Percentiles rank a stretch among this genome's conserved stretches.
Evolutionary conservation across 2,888 invertebrate genomes (phyloP).

Genomic region (Steinernema carpocapsae): DNA sequence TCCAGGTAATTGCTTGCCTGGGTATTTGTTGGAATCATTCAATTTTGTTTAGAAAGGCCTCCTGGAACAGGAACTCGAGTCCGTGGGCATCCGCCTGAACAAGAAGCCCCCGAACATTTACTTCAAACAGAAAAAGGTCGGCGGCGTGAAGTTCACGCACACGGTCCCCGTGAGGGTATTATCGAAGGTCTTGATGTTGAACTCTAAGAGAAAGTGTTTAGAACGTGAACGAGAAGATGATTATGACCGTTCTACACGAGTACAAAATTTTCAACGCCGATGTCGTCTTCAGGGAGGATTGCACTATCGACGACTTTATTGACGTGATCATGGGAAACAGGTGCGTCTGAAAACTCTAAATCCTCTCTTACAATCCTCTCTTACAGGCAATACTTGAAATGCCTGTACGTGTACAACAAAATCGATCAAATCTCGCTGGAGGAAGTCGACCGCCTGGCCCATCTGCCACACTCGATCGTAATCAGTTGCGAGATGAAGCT

Average conservation of each 20-base stretch:
- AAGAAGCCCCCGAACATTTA: constrained; percentile 95
- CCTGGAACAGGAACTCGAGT: constrained; percentile 91
- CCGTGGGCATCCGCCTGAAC: constrained; percentile 92
- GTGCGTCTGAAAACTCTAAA: too few species aligned
- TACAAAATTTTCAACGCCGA: constrained; percentile 80
- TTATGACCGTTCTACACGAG: constrained; percentile 95
- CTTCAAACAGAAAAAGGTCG: constrained; percentile 81
- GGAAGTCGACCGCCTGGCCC: constrained; percentile 76
- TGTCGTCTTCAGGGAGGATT: constrained; percentile 93
- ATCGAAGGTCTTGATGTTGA: too few species aligned
- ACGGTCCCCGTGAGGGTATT: constrained; percentile 76
- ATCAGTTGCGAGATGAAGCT: constrained; percentile 96
- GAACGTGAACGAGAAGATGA: constrained; percentile 92
- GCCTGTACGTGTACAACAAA: constrained; percentile 97
- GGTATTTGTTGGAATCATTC: constrained; percentile 70
- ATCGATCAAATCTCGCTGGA: constrained; percentile 99
- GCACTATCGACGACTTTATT: constrained; percentile 88
- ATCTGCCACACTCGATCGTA: constrained; percentile 69
- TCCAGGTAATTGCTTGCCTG: too few species aligned
- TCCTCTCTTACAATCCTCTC: neutral
- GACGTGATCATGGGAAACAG: constrained; percentile 80
- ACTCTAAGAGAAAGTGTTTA: constrained; percentile 71
- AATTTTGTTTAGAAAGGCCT: constrained; percentile 47
- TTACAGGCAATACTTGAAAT: constrained; percentile 80
- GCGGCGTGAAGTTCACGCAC: constrained; percentile 88